These are phyloP conservation scores for Antheraea assamensis DNA, from an alignment of 2,888 invertebrate species.

Conservation along the genomic window DNA sequence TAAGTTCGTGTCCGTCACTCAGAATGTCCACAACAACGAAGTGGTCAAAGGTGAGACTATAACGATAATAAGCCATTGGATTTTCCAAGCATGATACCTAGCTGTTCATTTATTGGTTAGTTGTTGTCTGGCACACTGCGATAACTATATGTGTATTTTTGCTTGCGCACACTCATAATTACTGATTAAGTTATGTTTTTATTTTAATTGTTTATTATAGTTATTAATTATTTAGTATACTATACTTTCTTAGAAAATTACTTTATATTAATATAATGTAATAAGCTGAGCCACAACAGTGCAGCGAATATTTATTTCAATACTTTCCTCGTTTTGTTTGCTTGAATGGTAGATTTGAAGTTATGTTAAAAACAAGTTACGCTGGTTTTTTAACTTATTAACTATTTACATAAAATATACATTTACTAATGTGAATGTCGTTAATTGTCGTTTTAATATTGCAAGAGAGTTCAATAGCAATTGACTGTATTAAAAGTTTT, in stretches of 20 bases:
- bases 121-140: conserved; percentile 20
- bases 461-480: background rate
- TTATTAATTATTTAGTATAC: background rate
- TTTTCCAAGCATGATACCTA: background rate
- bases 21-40: conserved; percentile 66
- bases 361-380: background rate
- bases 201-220: background rate
- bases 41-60: conserved; percentile 66
- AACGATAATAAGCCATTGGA: background rate
- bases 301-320: conserved; percentile 9
- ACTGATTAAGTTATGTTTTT: conserved; percentile 6
- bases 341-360: background rate
- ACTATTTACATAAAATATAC: background rate
- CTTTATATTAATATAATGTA: background rate
- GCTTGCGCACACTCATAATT: conserved; percentile 32
- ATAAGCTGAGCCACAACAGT: background rate
- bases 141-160: conserved; percentile 17
- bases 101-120: background rate
- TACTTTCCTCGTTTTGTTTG: conserved; percentile 3
- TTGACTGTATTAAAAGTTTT: background rate
- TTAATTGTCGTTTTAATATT: background rate
- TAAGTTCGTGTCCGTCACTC: conserved; percentile 65
- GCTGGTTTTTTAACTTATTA: background rate
- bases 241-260: background rate
- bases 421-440: background rate